Evolutionary conservation across 2,888 invertebrate genomes (phyloP).

Genomic region (Sesia apiformis): DNA sequence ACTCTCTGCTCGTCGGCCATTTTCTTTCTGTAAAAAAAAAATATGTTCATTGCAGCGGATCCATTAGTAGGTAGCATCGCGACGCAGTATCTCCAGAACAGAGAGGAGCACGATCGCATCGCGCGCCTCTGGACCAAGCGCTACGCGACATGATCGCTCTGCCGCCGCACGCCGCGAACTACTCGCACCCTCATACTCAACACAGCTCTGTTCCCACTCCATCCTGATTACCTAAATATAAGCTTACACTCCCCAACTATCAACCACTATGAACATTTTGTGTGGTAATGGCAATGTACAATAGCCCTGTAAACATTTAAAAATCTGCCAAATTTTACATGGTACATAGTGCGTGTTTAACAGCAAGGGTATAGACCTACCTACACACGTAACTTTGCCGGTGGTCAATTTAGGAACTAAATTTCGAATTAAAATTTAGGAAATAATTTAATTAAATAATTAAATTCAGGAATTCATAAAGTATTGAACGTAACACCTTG

Average conservation of each 20-base stretch:
- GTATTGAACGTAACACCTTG: no score
- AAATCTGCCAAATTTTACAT: neutral
- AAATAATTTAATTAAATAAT: no score
- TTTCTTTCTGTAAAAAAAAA: neutral
- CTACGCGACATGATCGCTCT: slow-evolving; percentile 89
- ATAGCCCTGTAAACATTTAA: neutral
- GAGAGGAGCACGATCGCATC: slow-evolving; percentile 98
- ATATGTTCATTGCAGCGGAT: slow-evolving; percentile 80
- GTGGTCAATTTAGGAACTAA: no score
- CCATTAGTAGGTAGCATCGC: slow-evolving; percentile 98
- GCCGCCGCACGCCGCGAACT: slow-evolving; percentile 28
- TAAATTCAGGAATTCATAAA: no score
- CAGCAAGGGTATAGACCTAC: no score
- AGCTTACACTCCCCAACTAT: slow-evolving; percentile 36
- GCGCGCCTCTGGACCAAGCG: slow-evolving; percentile 99
- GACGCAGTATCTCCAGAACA: slow-evolving; percentile 97
- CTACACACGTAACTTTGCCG: no score
- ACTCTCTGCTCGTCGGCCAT: neutral
- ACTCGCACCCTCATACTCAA: slow-evolving; percentile 47
- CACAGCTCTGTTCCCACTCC: slow-evolving; percentile 56
- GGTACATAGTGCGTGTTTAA: no score
- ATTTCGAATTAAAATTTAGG: no score
- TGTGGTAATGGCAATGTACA: slow-evolving; percentile 1
- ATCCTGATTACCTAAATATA: slow-evolving; percentile 54
- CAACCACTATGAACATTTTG: slow-evolving; percentile 1